Evolutionary conservation across 2,797 vertebrate genomes (phyloP).

Genomic region (Alectoris magna): DNA sequence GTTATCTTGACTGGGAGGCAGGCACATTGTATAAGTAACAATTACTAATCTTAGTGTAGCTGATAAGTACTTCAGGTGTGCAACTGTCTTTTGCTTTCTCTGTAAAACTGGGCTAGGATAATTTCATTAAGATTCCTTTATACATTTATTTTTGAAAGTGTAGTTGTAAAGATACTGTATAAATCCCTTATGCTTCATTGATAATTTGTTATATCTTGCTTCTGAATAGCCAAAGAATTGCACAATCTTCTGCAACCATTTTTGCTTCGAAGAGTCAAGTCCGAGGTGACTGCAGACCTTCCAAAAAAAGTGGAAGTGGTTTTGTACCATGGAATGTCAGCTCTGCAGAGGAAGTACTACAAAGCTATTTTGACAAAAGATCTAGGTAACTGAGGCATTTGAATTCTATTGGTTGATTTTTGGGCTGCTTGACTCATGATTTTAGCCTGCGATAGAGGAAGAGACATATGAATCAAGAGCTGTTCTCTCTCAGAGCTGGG

Average conservation of each 20-base stretch:
- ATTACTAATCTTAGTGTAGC: not conserved
- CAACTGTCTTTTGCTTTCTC: not conserved
- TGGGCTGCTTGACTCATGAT: not conserved
- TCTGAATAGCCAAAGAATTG: constrained; percentile 84
- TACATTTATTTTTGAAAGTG: not conserved
- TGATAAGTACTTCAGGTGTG: not conserved
- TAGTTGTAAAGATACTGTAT: not conserved
- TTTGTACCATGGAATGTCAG: constrained; percentile 92
- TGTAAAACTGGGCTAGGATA: not conserved
- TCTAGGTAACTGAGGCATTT: constrained; percentile 78
- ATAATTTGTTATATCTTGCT: not conserved
- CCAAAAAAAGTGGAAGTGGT: constrained; percentile 91
- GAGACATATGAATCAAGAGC: not conserved
- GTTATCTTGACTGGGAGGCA: not conserved
- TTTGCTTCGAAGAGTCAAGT: constrained; percentile 91
- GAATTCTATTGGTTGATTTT: not conserved
- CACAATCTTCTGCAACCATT: constrained; percentile 90
- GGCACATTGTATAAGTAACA: not conserved
- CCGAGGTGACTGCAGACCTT: constrained; percentile 88
- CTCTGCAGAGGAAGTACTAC: constrained; percentile 92
- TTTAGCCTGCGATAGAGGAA: not conserved
- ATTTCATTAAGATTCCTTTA: not conserved
- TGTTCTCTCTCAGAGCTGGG: not conserved
- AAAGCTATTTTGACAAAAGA: constrained; percentile 91
- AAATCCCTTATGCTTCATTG: not conserved